phyloP scores from a whole-genome alignment of 2,797 vertebrate genomes.

The Cichlasoma orientale region DNA sequence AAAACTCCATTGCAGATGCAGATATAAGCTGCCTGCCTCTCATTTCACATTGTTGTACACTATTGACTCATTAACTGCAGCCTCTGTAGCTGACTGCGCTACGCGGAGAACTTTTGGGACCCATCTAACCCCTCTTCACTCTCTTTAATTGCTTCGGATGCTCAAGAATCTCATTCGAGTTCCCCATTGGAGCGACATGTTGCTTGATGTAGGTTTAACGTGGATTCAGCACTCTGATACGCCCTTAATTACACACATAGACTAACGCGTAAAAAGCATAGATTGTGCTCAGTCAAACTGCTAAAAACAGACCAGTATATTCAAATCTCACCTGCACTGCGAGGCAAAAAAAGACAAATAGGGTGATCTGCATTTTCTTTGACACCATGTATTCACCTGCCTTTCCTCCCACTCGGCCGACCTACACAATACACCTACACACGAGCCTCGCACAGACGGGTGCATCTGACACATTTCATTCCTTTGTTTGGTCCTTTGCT shows the following conservation, averaged over 20 bases:
- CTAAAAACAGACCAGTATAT: constrained; percentile 25
- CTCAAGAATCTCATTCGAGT: constrained; percentile 45
- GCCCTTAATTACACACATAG: constrained; percentile 11
- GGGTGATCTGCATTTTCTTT: constrained; percentile 60
- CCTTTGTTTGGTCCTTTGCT: constrained; percentile 46
- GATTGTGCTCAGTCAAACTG: constrained; percentile 14
- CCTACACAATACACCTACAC: constrained; percentile 77
- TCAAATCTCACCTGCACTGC: constrained; percentile 36
- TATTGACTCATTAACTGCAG: constrained; percentile 59
- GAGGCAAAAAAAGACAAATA: constrained; percentile 57
- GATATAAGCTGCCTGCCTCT: constrained; percentile 42
- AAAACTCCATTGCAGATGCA: constrained; percentile 47
- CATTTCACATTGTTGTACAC: constrained; percentile 37
- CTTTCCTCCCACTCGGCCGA: constrained; percentile 73
- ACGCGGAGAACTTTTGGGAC: constrained; percentile 56
- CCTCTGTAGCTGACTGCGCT: constrained; percentile 18
- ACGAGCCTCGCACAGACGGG: constrained; percentile 45
- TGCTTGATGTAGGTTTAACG: constrained; percentile 55
- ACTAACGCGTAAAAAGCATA: neutral
- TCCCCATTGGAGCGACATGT: constrained; percentile 47
- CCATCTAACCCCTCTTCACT: constrained; percentile 48
- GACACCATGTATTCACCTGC: constrained; percentile 74
- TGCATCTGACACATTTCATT: constrained; percentile 66
- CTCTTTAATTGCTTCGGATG: constrained; percentile 61
- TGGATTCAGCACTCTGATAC: constrained; percentile 13